phyloP scores from a whole-genome alignment of 2,888 invertebrate species.

The Melinopterus prodromus region DNA sequence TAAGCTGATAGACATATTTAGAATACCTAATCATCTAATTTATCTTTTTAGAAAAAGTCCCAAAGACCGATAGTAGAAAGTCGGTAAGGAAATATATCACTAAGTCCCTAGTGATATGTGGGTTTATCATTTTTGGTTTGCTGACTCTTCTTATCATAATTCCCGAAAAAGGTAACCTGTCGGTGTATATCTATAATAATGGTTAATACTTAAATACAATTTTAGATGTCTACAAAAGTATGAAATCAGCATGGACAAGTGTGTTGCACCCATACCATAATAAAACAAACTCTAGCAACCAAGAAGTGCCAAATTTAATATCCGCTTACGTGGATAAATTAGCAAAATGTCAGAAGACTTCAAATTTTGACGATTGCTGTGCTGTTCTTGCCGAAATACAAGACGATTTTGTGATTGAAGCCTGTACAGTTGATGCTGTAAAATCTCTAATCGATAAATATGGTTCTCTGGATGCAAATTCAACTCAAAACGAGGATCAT shows the following conservation, averaged over 20 bases:
- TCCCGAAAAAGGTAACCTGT: not conserved
- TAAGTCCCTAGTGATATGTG: not conserved
- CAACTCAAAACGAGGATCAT: not conserved
- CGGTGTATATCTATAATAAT: not conserved
- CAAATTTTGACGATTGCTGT: slow-evolving; percentile 49
- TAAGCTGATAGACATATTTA: too few relatives aligned
- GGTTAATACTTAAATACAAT: not conserved
- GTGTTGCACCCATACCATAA: not conserved
- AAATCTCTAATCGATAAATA: slow-evolving; percentile 14
- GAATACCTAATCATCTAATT: not conserved
- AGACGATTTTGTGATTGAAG: slow-evolving; percentile 30
- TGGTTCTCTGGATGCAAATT: not conserved
- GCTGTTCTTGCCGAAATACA: slow-evolving; percentile 38
- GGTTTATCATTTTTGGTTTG: slow-evolving; percentile 15
- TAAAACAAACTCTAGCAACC: not conserved
- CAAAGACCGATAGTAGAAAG: not conserved
- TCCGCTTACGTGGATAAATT: slow-evolving; percentile 41
- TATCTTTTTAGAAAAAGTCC: slow-evolving; percentile 5
- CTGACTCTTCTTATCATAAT: slow-evolving; percentile 6
- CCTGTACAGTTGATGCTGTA: slow-evolving; percentile 13
- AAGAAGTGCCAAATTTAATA: slow-evolving; percentile 16
- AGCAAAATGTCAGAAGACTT: slow-evolving; percentile 43
- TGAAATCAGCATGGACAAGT: slow-evolving; percentile 7
- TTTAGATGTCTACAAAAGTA: not conserved
- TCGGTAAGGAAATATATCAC: slow-evolving; percentile 14